phyloP scores from a whole-genome alignment of 2,888 invertebrate genomes.

The Megaustenia siamemsis region DNA sequence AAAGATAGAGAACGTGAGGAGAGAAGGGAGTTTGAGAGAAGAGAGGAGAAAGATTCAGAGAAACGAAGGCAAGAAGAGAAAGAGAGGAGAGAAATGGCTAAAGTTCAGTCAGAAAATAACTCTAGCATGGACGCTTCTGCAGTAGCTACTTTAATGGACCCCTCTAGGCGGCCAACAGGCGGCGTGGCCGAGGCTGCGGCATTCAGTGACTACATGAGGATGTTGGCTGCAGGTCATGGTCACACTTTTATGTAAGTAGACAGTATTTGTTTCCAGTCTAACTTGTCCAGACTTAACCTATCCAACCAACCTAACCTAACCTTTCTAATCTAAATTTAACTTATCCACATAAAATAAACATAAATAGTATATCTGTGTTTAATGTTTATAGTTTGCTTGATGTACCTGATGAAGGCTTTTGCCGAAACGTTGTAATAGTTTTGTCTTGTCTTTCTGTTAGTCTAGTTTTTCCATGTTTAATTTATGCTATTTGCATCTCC shows the following conservation, averaged over 20 bases:
- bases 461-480: too few relatives aligned
- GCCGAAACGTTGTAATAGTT: too few relatives aligned
- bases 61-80: constrained; percentile 50
- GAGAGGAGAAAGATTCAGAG: constrained; percentile 51
- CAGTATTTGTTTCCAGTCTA: too few relatives aligned
- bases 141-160: constrained; percentile 17
- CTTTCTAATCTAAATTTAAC: too few relatives aligned
- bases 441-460: too few relatives aligned
- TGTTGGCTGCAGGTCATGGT: constrained; percentile 59
- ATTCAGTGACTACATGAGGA: constrained; percentile 62
- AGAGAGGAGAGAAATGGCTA: constrained; percentile 37
- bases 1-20: constrained; percentile 43
- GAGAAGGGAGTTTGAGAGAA: constrained; percentile 46
- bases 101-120: not conserved
- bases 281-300: too few relatives aligned
- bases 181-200: constrained; percentile 55
- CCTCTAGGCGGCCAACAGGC: constrained; percentile 19
- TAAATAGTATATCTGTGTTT: too few relatives aligned
- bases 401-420: too few relatives aligned
- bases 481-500: too few relatives aligned
- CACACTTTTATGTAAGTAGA: constrained; percentile 61
- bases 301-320: too few relatives aligned
- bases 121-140: constrained; percentile 1
- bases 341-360: too few relatives aligned
- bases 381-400: too few relatives aligned